phyloP scores from a whole-genome alignment of 2,113 vertebrate genomes.

The Silurus glanis region DNA sequence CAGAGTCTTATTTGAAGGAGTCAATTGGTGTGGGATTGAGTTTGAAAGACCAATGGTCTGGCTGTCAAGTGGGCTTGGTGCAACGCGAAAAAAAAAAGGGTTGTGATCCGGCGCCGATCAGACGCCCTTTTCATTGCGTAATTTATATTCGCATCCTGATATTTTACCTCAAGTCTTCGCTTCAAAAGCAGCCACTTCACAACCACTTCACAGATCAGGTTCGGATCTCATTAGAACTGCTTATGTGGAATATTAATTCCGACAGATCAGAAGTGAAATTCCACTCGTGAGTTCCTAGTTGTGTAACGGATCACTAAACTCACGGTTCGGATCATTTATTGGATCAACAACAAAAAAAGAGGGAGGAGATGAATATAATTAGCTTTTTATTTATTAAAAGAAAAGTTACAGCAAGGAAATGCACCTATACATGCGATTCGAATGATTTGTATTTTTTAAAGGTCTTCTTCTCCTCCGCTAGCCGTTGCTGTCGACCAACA shows the following conservation, averaged over 20 bases:
- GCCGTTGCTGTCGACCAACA: too few species aligned
- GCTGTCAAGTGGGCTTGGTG: conserved; percentile 5
- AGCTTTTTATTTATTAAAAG: too few species aligned
- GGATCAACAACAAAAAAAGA: too few species aligned
- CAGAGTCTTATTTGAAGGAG: conserved; percentile 37
- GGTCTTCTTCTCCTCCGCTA: too few species aligned
- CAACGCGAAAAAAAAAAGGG: neutral
- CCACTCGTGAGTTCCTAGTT: neutral
- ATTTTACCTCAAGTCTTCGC: neutral
- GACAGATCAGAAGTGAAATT: neutral
- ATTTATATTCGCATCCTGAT: neutral
- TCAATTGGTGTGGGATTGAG: conserved; percentile 31
- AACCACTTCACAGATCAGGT: neutral
- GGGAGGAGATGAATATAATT: too few species aligned
- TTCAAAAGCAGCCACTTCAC: neutral
- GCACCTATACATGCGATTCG: too few species aligned
- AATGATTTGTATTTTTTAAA: too few species aligned
- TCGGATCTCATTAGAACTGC: neutral
- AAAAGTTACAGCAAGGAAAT: too few species aligned
- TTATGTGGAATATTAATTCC: neutral
- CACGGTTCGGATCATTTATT: too few species aligned
- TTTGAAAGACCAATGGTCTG: conserved; percentile 18
- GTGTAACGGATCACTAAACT: too few species aligned
- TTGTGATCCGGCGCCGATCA: neutral
- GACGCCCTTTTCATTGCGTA: neutral